Conservation (phyloP, 1,140 invertebrate genomes). For the Drosophila nigrodunni region DNA sequence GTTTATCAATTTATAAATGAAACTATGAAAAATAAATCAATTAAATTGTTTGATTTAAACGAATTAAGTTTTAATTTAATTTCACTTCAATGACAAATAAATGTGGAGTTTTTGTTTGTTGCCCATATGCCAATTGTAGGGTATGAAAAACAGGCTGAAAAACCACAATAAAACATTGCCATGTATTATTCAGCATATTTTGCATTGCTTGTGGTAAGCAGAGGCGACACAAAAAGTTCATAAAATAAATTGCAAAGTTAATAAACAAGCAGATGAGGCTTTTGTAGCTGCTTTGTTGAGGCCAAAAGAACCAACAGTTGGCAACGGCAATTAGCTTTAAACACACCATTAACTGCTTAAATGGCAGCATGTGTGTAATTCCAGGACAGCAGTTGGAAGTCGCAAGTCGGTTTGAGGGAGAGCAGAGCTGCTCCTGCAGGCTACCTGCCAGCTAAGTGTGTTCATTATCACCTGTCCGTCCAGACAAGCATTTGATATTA, state of each 20-base stretch:
- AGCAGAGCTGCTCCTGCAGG: slow-evolving; percentile 6
- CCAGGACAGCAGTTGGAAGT: slow-evolving; percentile 6
- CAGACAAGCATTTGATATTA: slow-evolving; percentile 49
- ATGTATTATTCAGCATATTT: slow-evolving; percentile 42
- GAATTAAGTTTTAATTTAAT: no score
- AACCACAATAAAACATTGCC: not conserved
- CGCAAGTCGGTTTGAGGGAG: no score
- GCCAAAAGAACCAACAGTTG: slow-evolving; percentile 28
- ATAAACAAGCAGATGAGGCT: slow-evolving; percentile 69
- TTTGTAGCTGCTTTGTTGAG: slow-evolving; percentile 39
- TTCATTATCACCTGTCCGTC: slow-evolving; percentile 78
- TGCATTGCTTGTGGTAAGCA: slow-evolving; percentile 36
- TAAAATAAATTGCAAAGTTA: slow-evolving; percentile 81
- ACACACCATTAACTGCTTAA: slow-evolving; percentile 80
- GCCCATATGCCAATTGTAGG: not conserved
- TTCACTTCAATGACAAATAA: no score
- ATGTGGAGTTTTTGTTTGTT: no score
- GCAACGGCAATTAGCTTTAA: slow-evolving; percentile 74
- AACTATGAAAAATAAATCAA: no score
- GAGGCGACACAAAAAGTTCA: slow-evolving; percentile 50
- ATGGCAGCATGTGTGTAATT: slow-evolving; percentile 71
- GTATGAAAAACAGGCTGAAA: slow-evolving; percentile 4
- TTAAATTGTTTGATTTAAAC: no score
- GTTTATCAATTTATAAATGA: no score
- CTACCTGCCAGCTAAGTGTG: slow-evolving; percentile 53